These are phyloP conservation scores for Melanargia galathea DNA, from an alignment of 2,888 invertebrate species.

Conservation along the genomic window DNA sequence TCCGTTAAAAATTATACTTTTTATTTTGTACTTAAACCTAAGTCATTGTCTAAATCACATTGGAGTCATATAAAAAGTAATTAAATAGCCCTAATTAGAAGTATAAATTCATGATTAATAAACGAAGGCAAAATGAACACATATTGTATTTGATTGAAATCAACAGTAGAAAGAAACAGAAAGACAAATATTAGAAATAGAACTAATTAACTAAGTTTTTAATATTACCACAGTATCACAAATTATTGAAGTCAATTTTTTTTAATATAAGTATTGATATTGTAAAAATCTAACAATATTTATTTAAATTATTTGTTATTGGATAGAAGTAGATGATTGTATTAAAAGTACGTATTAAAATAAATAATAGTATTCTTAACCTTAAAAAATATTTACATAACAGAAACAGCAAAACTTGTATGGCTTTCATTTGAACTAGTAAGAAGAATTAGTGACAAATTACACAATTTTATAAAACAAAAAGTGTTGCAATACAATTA, in stretches of 20 bases:
- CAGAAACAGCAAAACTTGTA: too few species aligned
- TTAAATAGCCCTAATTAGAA: slow-evolving; percentile 7
- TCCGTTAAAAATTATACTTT: slow-evolving; percentile 69
- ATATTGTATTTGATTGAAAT: not conserved
- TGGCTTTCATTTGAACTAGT: too few species aligned
- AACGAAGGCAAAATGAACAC: slow-evolving; percentile 5
- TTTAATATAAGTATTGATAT: too few species aligned
- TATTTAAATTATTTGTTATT: too few species aligned
- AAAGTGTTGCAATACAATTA: too few species aligned
- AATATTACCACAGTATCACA: not conserved
- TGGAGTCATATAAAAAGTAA: slow-evolving; percentile 11
- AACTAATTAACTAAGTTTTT: not conserved
- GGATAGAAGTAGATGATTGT: too few species aligned
- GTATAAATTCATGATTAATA: not conserved
- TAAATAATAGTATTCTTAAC: too few species aligned
- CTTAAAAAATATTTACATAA: too few species aligned
- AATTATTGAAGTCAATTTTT: not conserved
- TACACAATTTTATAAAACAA: too few species aligned
- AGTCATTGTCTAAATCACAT: slow-evolving; percentile 75
- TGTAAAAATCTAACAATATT: too few species aligned
- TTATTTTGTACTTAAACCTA: slow-evolving; percentile 74
- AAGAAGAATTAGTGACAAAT: too few species aligned
- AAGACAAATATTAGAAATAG: not conserved
- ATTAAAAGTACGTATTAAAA: too few species aligned
- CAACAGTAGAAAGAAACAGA: not conserved